These are phyloP conservation scores for Chinchilla lanigera DNA, from an alignment of 2,113 vertebrate species.

Conservation along the genomic window DNA sequence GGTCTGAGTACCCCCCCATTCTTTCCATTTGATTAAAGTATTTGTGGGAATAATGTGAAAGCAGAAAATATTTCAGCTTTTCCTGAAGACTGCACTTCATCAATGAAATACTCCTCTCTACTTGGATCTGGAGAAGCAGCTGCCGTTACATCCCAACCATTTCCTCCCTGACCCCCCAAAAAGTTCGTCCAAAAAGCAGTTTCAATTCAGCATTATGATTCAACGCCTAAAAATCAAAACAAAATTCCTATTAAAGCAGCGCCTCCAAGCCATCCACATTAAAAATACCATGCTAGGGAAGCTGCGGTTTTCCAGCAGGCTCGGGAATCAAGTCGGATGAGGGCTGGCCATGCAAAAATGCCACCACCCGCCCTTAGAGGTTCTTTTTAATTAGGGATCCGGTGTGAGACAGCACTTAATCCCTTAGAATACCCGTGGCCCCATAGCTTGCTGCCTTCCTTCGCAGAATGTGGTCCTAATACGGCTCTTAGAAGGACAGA, in stretches of 20 bases:
- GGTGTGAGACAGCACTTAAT: slow-evolving; percentile 81
- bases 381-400: slow-evolving; percentile 83
- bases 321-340: slow-evolving; percentile 73
- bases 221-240: slow-evolving; percentile 81
- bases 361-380: slow-evolving; percentile 58
- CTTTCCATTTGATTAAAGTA: slow-evolving; percentile 72
- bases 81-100: neutral
- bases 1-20: slow-evolving; percentile 64
- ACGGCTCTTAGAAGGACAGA: neutral
- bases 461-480: slow-evolving; percentile 1
- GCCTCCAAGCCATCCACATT: slow-evolving; percentile 75
- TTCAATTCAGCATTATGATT: slow-evolving; percentile 81
- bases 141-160: slow-evolving; percentile 32
- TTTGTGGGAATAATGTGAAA: slow-evolving; percentile 37
- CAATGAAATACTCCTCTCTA: slow-evolving; percentile 39
- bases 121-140: slow-evolving; percentile 3
- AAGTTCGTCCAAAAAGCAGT: slow-evolving; percentile 67
- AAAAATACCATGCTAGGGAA: slow-evolving; percentile 74
- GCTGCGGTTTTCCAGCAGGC: slow-evolving; percentile 68
- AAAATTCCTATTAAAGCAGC: slow-evolving; percentile 79
- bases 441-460: neutral
- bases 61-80: slow-evolving; percentile 50
- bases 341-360: slow-evolving; percentile 72
- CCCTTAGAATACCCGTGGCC: slow-evolving; percentile 59
- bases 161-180: slow-evolving; percentile 76